Conservation (phyloP, 2,888 invertebrate species). For the Apamea crenata region DNA sequence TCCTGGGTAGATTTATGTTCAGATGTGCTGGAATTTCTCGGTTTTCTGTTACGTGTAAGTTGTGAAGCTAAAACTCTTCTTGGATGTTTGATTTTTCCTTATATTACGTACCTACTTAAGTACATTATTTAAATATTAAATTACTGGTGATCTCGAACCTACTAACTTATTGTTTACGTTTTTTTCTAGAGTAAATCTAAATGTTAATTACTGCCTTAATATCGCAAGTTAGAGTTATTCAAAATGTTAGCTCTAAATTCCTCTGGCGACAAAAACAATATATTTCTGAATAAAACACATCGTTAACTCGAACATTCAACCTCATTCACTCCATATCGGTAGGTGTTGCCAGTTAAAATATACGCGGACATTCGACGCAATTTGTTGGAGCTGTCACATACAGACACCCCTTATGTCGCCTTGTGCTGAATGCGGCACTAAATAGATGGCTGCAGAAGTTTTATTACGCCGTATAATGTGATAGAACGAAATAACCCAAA, state of each 20-base stretch:
- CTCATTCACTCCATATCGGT: slow-evolving; percentile 46
- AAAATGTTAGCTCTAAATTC: neutral
- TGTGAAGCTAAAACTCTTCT: slow-evolving; percentile 29
- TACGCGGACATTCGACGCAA: slow-evolving; percentile 58
- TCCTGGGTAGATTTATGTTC: slow-evolving; percentile 58
- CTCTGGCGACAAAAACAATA: slow-evolving; percentile 24
- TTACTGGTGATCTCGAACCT: neutral
- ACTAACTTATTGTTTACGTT: neutral
- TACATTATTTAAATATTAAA: slow-evolving; percentile 3
- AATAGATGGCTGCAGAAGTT: slow-evolving; percentile 44
- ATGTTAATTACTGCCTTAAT: too few species aligned
- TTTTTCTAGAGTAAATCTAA: neutral
- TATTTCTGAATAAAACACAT: slow-evolving; percentile 36
- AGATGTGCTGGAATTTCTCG: slow-evolving; percentile 56
- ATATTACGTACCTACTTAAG: slow-evolving; percentile 1
- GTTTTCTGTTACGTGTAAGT: slow-evolving; percentile 45
- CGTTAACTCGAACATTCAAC: slow-evolving; percentile 39
- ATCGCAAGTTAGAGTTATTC: too few species aligned
- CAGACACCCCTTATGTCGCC: slow-evolving; percentile 62
- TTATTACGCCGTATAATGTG: slow-evolving; percentile 6
- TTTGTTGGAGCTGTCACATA: slow-evolving; percentile 67
- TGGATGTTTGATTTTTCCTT: slow-evolving; percentile 18
- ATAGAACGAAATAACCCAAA: neutral
- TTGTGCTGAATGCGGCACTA: slow-evolving; percentile 19
- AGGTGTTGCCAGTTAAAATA: slow-evolving; percentile 53